These are phyloP conservation scores for Sialia sialis DNA, from an alignment of 2,113 vertebrate species.

Conservation along the genomic window DNA sequence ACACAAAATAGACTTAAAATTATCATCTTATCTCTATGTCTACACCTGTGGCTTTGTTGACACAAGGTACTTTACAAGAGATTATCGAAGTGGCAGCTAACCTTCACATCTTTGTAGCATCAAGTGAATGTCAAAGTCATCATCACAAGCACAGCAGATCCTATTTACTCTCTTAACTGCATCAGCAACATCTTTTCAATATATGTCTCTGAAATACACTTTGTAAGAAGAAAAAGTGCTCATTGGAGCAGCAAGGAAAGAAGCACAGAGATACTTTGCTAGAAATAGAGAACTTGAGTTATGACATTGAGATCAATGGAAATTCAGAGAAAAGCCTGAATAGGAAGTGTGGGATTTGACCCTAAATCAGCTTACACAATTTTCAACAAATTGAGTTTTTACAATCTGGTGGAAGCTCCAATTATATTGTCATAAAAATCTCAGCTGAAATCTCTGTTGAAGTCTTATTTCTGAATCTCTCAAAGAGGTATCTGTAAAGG, in stretches of 20 bases:
- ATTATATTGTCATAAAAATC: slow-evolving; percentile 45
- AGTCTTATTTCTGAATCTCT: slow-evolving; percentile 18
- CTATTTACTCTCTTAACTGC: neutral
- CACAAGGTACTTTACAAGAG: neutral
- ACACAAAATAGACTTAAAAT: neutral
- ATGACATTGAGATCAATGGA: neutral
- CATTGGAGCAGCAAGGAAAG: neutral
- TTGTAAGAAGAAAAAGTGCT: neutral
- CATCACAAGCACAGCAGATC: neutral
- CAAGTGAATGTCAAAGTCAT: slow-evolving; percentile 13
- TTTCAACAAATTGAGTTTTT: slow-evolving; percentile 32
- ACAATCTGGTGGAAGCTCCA: neutral
- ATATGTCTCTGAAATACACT: neutral
- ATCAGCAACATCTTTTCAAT: neutral
- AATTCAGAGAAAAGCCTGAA: neutral
- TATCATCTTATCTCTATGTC: neutral
- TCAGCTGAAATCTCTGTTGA: neutral
- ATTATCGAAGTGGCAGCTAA: neutral
- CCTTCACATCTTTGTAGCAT: neutral
- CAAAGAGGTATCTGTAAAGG: neutral
- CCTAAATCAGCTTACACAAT: neutral
- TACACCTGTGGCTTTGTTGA: slow-evolving; percentile 17
- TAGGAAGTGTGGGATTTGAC: slow-evolving; percentile 4
- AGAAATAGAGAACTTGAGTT: neutral
- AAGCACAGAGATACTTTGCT: neutral